phyloP scores from a whole-genome alignment of 2,113 vertebrate species.

The Indicator indicator region DNA sequence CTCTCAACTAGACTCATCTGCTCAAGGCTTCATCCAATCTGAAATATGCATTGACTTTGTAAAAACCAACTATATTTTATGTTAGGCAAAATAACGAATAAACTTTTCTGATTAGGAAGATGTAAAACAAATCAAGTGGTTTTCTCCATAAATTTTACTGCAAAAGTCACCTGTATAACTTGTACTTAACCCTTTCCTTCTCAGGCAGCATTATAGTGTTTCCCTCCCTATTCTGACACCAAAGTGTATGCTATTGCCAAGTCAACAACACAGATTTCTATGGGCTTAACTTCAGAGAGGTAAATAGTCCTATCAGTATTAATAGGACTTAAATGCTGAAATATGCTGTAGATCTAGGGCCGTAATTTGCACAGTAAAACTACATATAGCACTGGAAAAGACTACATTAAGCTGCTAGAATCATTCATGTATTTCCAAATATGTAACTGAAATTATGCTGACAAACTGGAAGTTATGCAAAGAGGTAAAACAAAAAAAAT shows the following conservation, averaged over 20 bases:
- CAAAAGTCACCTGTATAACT: constrained; percentile 64
- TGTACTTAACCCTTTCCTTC: constrained; percentile 31
- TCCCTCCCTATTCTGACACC: neutral
- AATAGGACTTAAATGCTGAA: neutral
- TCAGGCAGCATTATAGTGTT: constrained; percentile 69
- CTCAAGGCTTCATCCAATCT: neutral
- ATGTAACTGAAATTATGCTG: neutral
- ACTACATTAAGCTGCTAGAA: neutral
- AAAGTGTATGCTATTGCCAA: neutral
- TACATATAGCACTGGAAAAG: neutral
- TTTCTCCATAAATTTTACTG: constrained; percentile 67
- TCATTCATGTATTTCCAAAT: neutral
- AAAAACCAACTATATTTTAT: constrained; percentile 53
- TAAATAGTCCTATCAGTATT: neutral
- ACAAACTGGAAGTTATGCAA: neutral
- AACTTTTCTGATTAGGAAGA: constrained; percentile 61
- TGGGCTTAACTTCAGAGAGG: neutral
- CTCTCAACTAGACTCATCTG: too few relatives aligned
- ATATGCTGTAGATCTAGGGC: neutral
- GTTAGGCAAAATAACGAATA: constrained; percentile 68
- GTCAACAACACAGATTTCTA: neutral
- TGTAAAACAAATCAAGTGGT: constrained; percentile 66
- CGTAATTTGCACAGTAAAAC: neutral
- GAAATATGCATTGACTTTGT: constrained; percentile 42
- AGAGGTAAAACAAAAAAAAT: neutral